These are phyloP conservation scores for Tiliqua scincoides DNA, from an alignment of 2,113 vertebrate species.

Conservation along the genomic window DNA sequence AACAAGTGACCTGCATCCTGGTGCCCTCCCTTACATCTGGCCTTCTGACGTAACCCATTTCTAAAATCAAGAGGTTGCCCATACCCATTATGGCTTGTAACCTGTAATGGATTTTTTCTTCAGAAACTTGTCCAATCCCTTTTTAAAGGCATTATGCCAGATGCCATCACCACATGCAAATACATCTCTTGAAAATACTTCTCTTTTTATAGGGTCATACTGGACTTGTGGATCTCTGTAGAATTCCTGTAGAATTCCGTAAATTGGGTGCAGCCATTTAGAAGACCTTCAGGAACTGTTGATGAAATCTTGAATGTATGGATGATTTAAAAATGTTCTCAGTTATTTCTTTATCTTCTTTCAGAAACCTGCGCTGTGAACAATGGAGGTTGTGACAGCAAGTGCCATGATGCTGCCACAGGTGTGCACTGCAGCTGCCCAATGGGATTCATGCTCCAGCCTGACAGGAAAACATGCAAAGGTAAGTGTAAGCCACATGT, in stretches of 20 bases:
- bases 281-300: not conserved
- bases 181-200: too few species aligned
- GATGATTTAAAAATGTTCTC: not conserved
- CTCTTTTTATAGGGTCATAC: too few species aligned
- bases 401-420: slow-evolving; percentile 91
- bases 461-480: slow-evolving; percentile 97
- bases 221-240: not conserved
- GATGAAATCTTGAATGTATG: not conserved
- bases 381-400: slow-evolving; percentile 97
- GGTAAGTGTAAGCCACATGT: slow-evolving; percentile 72
- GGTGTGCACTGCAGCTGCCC: slow-evolving; percentile 98
- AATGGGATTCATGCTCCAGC: slow-evolving; percentile 95
- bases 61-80: too few species aligned
- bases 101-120: not conserved
- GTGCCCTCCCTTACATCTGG: too few species aligned
- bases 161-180: too few species aligned
- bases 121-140: too few species aligned
- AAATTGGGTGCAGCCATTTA: too few species aligned
- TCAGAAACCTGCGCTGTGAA: slow-evolving; percentile 97
- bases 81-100: too few species aligned
- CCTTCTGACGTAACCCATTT: too few species aligned
- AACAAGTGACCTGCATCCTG: too few species aligned
- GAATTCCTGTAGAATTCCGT: not conserved
- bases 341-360: slow-evolving; percentile 24
- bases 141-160: too few species aligned